Percentiles rank a stretch among this genome's conserved stretches.
Evolutionary conservation across 1,140 invertebrate species (phyloP).

Genomic region (Hyles euphorbiae): DNA sequence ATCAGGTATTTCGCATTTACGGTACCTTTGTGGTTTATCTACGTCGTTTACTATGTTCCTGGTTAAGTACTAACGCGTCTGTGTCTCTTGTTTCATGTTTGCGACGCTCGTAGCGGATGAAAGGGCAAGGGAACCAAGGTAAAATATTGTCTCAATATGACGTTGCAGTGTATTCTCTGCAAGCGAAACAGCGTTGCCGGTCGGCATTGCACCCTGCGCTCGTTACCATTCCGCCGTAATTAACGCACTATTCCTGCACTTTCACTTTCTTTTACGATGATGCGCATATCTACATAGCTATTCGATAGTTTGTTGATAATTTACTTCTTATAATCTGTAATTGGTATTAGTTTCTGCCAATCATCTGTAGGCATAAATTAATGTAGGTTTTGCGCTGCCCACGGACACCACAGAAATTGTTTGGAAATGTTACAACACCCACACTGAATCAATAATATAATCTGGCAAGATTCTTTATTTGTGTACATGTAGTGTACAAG

Average conservation of each 20-base stretch:
- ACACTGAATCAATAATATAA: constrained; percentile 4
- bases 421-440: constrained; percentile 2
- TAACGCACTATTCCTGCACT: constrained; percentile 26
- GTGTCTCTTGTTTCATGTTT: constrained; percentile 75
- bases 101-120: constrained; percentile 84
- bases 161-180: constrained; percentile 69
- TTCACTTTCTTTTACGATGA: constrained; percentile 22
- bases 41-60: constrained; percentile 18
- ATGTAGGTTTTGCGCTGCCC: constrained; percentile 1
- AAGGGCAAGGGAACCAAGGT: constrained; percentile 91
- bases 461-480: too few species aligned
- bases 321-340: neutral
- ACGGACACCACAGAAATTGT: neutral
- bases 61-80: constrained; percentile 31
- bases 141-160: constrained; percentile 68
- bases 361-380: neutral
- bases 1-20: constrained; percentile 77
- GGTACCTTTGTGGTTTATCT: constrained; percentile 41
- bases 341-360: constrained; percentile 2
- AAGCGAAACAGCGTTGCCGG: constrained; percentile 53
- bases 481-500: neutral
- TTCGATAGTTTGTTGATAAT: neutral
- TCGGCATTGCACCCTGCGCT: constrained; percentile 50
- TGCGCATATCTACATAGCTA: too few species aligned
- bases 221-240: constrained; percentile 32